Evolutionary conservation across 2,797 vertebrate genomes (phyloP).

Genomic region (Cyprinodon diabolis): DNA sequence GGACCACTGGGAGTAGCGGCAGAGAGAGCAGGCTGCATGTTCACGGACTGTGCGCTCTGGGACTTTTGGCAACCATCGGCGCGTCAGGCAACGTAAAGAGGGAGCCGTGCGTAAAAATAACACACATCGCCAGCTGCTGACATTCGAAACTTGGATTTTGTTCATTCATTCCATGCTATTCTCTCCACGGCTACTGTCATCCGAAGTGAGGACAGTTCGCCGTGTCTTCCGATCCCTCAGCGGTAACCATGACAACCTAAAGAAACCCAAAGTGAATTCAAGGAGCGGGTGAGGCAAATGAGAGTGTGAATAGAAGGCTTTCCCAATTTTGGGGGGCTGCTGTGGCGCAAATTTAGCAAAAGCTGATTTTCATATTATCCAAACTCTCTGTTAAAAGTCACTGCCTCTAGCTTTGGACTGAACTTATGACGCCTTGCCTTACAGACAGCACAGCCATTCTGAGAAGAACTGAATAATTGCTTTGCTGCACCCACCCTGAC

Average conservation of each 20-base stretch:
- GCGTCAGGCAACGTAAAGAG: constrained; percentile 67
- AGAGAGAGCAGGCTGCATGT: constrained; percentile 30
- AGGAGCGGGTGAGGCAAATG: constrained; percentile 72
- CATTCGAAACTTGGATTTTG: constrained; percentile 74
- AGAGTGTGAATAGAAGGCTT: constrained; percentile 64
- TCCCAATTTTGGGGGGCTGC: constrained; percentile 54
- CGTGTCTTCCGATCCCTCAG: constrained; percentile 81
- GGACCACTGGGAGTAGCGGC: constrained; percentile 63
- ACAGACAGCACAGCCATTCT: constrained; percentile 71
- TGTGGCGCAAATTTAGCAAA: constrained; percentile 31
- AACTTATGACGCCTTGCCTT: constrained; percentile 84
- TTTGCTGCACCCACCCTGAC: constrained; percentile 8
- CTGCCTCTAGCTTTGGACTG: constrained; percentile 83
- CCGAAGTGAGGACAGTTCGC: constrained; percentile 82
- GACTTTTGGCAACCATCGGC: constrained; percentile 70
- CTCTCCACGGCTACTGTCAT: constrained; percentile 85
- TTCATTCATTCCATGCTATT: constrained; percentile 83
- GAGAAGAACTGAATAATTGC: constrained; percentile 54
- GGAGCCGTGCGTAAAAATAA: constrained; percentile 81
- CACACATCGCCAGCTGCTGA: constrained; percentile 72
- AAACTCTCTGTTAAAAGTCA: constrained; percentile 92
- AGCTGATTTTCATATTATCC: constrained; percentile 76
- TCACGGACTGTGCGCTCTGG: constrained; percentile 72
- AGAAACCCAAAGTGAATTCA: constrained; percentile 87
- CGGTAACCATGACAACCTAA: constrained; percentile 91